phyloP scores from a whole-genome alignment of 2,113 vertebrate species.

The Triplophysa dalaica region DNA sequence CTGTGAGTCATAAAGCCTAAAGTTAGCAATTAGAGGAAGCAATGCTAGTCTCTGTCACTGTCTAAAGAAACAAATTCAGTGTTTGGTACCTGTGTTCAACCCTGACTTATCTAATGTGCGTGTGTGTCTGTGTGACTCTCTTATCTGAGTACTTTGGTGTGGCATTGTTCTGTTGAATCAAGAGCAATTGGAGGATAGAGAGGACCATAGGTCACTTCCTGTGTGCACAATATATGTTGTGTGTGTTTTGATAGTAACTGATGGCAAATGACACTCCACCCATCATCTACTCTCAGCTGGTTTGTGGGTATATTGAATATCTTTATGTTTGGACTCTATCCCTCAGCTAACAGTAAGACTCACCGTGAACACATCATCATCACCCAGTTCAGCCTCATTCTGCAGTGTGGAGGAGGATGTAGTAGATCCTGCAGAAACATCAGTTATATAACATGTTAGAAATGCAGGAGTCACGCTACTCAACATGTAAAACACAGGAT shows the following conservation, averaged over 20 bases:
- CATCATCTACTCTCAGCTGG: too few species aligned
- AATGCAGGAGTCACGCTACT: not conserved
- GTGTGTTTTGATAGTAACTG: too few species aligned
- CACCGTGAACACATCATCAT: constrained; percentile 98
- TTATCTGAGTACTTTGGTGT: constrained; percentile 7
- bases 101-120: not conserved
- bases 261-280: too few species aligned
- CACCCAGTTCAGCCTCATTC: constrained; percentile 93
- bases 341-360: constrained; percentile 44
- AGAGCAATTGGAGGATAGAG: constrained; percentile 18
- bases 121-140: not conserved
- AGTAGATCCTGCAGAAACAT: constrained; percentile 83
- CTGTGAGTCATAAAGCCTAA: constrained; percentile 34
- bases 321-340: not conserved
- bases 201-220: constrained; percentile 50
- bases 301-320: not conserved
- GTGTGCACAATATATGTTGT: not conserved
- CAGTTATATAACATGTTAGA: not conserved
- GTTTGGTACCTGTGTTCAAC: not conserved
- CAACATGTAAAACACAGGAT: not conserved
- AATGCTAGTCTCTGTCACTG: not conserved
- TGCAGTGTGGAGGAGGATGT: constrained; percentile 97
- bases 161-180: constrained; percentile 42
- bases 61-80: not conserved
- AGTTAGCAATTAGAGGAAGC: constrained; percentile 35